These are phyloP conservation scores for Notolepis coatsorum DNA, from an alignment of 2,797 vertebrate species.

Conservation along the genomic window DNA sequence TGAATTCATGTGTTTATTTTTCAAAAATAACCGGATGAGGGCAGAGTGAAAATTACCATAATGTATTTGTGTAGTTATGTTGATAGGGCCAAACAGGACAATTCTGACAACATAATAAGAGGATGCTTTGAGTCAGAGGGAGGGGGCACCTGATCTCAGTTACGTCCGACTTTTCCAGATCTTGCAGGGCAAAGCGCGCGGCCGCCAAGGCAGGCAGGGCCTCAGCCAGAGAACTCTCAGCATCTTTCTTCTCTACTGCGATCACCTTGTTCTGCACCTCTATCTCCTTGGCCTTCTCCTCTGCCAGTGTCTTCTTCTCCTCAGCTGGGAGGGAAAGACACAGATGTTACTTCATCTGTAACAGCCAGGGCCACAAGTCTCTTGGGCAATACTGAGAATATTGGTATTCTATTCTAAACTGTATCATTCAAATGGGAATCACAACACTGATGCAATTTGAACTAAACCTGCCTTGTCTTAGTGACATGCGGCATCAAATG, in stretches of 20 bases:
- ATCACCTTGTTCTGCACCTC: conserved; percentile 94
- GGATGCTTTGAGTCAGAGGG: neutral
- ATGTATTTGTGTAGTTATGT: neutral
- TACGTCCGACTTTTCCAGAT: conserved; percentile 95
- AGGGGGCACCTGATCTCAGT: conserved; percentile 91
- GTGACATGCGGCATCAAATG: too few species aligned
- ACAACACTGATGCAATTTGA: too few species aligned
- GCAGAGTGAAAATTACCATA: neutral
- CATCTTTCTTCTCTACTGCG: conserved; percentile 90
- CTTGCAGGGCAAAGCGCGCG: conserved; percentile 91
- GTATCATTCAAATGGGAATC: too few species aligned
- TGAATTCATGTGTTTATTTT: neutral
- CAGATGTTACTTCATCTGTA: neutral
- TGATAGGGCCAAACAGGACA: neutral
- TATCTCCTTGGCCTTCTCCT: conserved; percentile 94
- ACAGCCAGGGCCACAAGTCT: too few species aligned
- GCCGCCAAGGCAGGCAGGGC: conserved; percentile 92
- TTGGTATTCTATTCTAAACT: too few species aligned
- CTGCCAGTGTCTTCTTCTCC: conserved; percentile 91
- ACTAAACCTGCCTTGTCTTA: too few species aligned
- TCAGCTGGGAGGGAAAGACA: conserved; percentile 79
- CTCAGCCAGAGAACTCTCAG: conserved; percentile 89
- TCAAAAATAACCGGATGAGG: too few species aligned
- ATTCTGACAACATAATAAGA: conserved; percentile 16
- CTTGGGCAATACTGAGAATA: too few species aligned